These are phyloP conservation scores for Anarsia innoxiella DNA, from an alignment of 2,888 invertebrate species.

Conservation along the genomic window DNA sequence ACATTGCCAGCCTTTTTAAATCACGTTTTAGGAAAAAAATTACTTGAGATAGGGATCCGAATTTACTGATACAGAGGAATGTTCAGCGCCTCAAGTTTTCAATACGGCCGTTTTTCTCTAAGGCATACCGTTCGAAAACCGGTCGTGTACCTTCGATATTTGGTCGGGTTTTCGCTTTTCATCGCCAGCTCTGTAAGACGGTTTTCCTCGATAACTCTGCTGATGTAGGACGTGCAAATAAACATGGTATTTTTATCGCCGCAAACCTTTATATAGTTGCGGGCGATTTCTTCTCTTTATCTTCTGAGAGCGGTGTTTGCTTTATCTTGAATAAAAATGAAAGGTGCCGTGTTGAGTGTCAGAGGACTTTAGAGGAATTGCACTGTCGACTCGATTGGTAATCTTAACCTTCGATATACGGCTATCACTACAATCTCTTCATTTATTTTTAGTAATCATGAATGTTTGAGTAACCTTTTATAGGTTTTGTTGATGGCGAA, in stretches of 20 bases:
- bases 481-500: too few species aligned
- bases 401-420: conserved; percentile 5
- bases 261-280: conserved; percentile 75
- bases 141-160: conserved; percentile 35
- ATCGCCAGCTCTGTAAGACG: conserved; percentile 32
- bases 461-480: too few species aligned
- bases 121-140: conserved; percentile 31
- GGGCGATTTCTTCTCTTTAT: conserved; percentile 74
- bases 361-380: conserved; percentile 41
- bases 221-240: conserved; percentile 75
- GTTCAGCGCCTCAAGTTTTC: conserved; percentile 37
- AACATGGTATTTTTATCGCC: conserved; percentile 73
- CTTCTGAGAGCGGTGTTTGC: conserved; percentile 67
- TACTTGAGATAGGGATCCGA: conserved; percentile 58
- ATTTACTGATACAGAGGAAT: conserved; percentile 67
- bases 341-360: conserved; percentile 50
- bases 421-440: background rate
- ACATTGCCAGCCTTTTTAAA: conserved; percentile 45
- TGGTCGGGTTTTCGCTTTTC: conserved; percentile 40
- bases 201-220: conserved; percentile 43
- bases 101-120: conserved; percentile 33
- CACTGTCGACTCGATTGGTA: conserved; percentile 19
- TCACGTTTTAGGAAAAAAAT: conserved; percentile 55
- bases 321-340: conserved; percentile 68
- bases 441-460: too few species aligned